Evolutionary conservation across 35 echinoderm and acorn worm genomes (phyloP).

Genomic region (Anneissia japonica): DNA sequence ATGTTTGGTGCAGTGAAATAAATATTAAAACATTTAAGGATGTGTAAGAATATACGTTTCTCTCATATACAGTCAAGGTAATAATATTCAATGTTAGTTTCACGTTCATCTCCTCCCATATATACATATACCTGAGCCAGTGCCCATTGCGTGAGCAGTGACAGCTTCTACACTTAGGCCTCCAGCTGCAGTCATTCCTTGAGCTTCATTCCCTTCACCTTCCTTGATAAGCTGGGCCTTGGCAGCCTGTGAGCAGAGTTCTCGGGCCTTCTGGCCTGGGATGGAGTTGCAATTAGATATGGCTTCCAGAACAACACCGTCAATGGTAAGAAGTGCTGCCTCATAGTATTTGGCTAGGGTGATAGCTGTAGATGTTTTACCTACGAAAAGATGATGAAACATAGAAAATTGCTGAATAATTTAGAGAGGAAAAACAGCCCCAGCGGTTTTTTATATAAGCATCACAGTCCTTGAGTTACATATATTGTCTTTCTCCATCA

Average conservation of each 20-base stretch:
- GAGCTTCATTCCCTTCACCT: conserved; percentile 60
- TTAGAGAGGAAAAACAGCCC: too few species aligned
- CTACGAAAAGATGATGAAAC: too few species aligned
- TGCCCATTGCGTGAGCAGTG: conserved; percentile 61
- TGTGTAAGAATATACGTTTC: too few species aligned
- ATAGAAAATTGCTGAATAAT: too few species aligned
- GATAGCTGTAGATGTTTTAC: conserved; percentile 90
- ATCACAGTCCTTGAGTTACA: too few species aligned
- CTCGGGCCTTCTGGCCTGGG: conserved; percentile 74
- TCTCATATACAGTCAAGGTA: too few species aligned
- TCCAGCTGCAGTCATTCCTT: conserved; percentile 26
- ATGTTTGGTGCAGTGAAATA: not conserved
- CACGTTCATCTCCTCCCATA: not conserved
- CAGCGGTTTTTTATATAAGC: too few species aligned
- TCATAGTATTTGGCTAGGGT: conserved; percentile 94
- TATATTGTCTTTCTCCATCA: too few species aligned
- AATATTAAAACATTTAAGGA: not conserved
- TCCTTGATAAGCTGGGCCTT: conserved; percentile 83
- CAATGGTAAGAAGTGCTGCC: conserved; percentile 84
- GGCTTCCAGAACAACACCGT: conserved; percentile 83
- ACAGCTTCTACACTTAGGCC: conserved; percentile 96
- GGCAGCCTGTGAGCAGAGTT: conserved; percentile 88
- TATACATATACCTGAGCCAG: conserved; percentile 48
- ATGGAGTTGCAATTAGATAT: conserved; percentile 92
- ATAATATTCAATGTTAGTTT: too few species aligned